Evolutionary conservation across 2,113 vertebrate species (phyloP).

Genomic region (Bagarius yarrelli): DNA sequence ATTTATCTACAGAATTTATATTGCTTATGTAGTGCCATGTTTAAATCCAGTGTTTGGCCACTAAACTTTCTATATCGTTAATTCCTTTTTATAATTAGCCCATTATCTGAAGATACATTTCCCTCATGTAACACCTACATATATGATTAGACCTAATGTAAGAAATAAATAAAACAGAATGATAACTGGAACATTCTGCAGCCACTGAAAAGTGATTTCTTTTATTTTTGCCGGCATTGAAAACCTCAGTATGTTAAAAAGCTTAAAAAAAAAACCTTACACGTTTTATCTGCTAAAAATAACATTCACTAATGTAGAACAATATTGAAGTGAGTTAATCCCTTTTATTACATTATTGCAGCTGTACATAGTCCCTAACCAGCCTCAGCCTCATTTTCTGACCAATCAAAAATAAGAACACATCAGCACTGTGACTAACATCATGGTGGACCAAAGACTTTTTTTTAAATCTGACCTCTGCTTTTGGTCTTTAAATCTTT

Average conservation of each 20-base stretch:
- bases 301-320: not conserved
- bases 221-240: not conserved
- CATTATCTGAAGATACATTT: not conserved
- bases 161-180: not conserved
- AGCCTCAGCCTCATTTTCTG: not conserved
- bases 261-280: not conserved
- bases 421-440: too few relatives aligned
- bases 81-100: not conserved
- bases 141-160: not conserved
- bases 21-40: not conserved
- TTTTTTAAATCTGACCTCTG: too few relatives aligned
- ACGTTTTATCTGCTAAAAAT: not conserved
- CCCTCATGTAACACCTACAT: not conserved
- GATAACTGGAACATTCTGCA: not conserved
- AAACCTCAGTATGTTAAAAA: not conserved
- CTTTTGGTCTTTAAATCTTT: too few relatives aligned
- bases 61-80: not conserved
- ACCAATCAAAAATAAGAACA: too few relatives aligned
- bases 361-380: not conserved
- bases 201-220: not conserved
- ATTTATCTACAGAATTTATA: not conserved
- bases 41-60: not conserved
- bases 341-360: not conserved
- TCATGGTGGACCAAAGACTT: too few relatives aligned
- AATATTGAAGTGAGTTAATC: not conserved